Evolutionary conservation across 2,113 vertebrate species (phyloP), one percentile per base, ranked within the genome.

Genomic region (Grantiella picta): DNA sequence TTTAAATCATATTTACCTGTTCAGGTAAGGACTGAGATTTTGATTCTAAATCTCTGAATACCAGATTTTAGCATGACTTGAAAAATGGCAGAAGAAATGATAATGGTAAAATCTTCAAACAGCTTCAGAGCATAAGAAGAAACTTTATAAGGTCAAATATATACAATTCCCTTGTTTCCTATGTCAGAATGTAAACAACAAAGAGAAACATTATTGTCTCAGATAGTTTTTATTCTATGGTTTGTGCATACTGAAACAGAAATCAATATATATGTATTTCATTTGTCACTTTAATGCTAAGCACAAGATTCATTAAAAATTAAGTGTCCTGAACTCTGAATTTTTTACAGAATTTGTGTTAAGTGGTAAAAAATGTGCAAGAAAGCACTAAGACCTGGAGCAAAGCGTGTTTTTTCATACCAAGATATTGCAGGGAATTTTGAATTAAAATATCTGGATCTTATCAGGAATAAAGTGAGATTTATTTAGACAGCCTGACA

Each of bases 291-390:
- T 78, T 16, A 86, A 84, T 50, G 45, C 49, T 73, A 78, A 78
- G 33, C 50, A 89, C n/a, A 83, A 69, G 42, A 80, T 36, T 68
- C 3, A 95, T 95, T 90, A 90, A 95, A 91, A 95, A 82, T 56
- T 22, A 72, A n/a, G 33, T 83, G 86, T 85, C 84, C 90, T 78
- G 49, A 54, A 35, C 42, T 80, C 35, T 44, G 36, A 72, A 54
- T 83, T 87, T 64, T 83, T 68, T 80, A 70, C 19, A 7, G 12
- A n/a, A 42, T 83, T 91, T 69, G 25, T 44, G 53, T 60, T 31
- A 76, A 80, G 47, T 19, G 8, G 53, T 87, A 86, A 88, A 69
- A 70, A 60, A 53, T 1, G 19, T 56, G 29, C 23, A 71, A 78
- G 35, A 36, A 16, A 54, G 9, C 15, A 5, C 23, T 38, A 33